Evolutionary conservation across 2,888 invertebrate genomes (phyloP).

Genomic region (Drosophila emarginata): DNA sequence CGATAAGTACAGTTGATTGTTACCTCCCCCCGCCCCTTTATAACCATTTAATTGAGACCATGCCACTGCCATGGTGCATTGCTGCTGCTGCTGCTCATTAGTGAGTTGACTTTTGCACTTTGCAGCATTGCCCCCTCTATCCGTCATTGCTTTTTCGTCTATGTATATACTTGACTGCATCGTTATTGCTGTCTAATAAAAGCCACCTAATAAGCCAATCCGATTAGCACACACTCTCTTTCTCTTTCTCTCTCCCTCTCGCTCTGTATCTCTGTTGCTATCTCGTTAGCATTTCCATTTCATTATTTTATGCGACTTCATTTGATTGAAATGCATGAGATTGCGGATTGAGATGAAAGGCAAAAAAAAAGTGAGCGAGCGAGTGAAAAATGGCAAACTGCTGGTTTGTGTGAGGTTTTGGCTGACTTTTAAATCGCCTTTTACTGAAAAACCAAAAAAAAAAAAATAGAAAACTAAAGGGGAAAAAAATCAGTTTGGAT

Average conservation of each 20-base stretch:
- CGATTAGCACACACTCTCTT: conserved; percentile 52
- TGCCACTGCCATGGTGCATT: not conserved
- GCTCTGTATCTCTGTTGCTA: not conserved
- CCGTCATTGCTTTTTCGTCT: not conserved
- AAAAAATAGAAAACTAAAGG: too few species aligned
- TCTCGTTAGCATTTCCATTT: conserved; percentile 32
- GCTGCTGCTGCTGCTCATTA: not conserved
- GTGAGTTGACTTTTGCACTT: conserved; percentile 5
- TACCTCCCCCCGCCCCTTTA: not conserved
- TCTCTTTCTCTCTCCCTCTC: conserved; percentile 13
- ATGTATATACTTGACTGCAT: not conserved
- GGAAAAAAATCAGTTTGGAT: conserved; percentile 30
- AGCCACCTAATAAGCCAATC: conserved; percentile 22
- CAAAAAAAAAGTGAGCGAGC: not conserved
- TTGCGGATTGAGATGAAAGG: conserved; percentile 11
- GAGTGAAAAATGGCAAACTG: conserved; percentile 24
- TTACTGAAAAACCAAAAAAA: conserved; percentile 15
- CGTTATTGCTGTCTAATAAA: conserved; percentile 11
- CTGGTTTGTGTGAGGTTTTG: conserved; percentile 9
- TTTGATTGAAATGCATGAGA: conserved; percentile 65
- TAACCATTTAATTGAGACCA: not conserved
- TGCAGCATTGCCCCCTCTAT: not conserved
- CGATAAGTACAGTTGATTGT: not conserved
- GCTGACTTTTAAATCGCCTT: conserved; percentile 48
- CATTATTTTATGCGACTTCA: conserved; percentile 70